Conservation (phyloP, 2,113 vertebrate genomes). For the Microcebus tavaratra region DNA sequence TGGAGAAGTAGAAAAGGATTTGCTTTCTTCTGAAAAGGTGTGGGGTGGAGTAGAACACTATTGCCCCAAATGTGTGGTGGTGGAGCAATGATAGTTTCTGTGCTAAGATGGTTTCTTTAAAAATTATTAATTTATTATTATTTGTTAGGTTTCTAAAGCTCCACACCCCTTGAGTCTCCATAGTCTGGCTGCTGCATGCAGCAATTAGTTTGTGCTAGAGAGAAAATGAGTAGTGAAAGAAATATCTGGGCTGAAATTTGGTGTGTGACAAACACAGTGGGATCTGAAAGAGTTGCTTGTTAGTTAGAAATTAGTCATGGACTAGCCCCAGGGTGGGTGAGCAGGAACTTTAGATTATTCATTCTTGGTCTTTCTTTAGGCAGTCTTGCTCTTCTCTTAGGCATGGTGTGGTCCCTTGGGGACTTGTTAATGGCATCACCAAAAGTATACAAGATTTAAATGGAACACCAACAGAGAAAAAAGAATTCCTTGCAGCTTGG, state of each 20-base stretch:
- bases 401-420: neutral
- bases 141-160: neutral
- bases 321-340: neutral
- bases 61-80: neutral
- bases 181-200: neutral
- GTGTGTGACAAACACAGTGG: neutral
- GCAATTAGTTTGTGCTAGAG: constrained; percentile 54
- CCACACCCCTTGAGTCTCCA: neutral
- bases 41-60: neutral
- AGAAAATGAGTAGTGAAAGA: constrained; percentile 47
- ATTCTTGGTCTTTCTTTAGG: neutral
- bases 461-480: constrained; percentile 7
- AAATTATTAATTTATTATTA: constrained; percentile 37
- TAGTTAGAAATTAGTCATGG: constrained; percentile 43
- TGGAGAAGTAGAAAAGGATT: neutral
- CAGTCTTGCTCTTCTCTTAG: neutral
- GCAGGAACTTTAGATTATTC: neutral
- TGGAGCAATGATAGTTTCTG: neutral
- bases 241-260: neutral
- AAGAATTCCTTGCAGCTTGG: neutral
- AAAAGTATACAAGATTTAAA: constrained; percentile 8
- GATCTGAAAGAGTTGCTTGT: constrained; percentile 8
- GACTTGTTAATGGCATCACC: constrained; percentile 24
- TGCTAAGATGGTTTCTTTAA: neutral
- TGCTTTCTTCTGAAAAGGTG: neutral